Percentiles rank a stretch among this genome's conserved stretches.
Conservation (phyloP, 1,140 invertebrate genomes). For the Drosophila tristis region DNA sequence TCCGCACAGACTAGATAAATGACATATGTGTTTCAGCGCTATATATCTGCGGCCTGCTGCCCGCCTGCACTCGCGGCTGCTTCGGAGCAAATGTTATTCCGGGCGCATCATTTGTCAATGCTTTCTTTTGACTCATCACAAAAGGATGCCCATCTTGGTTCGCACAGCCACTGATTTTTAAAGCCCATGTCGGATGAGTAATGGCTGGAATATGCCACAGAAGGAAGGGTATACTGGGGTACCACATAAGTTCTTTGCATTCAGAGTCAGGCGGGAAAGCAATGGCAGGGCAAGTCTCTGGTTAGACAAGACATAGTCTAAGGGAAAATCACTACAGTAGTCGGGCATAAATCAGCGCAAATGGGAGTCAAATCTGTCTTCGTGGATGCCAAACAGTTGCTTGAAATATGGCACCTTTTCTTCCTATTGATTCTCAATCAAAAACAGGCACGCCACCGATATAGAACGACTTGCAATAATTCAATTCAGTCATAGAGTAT, state of each 20-base stretch:
- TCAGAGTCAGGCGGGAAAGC: too few species aligned
- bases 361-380: too few species aligned
- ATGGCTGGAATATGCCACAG: conserved; percentile 17
- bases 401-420: too few species aligned
- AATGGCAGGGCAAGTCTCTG: too few species aligned
- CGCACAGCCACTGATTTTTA: conserved; percentile 40
- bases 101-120: conserved; percentile 72
- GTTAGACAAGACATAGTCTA: too few species aligned
- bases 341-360: too few species aligned
- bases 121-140: conserved; percentile 55
- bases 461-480: too few species aligned
- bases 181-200: conserved; percentile 22
- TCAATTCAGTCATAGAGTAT: conserved; percentile 10
- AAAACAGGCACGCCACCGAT: too few species aligned
- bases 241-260: conserved; percentile 2
- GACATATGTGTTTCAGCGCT: conserved; percentile 58
- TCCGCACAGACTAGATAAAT: conserved; percentile 55
- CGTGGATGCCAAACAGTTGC: too few species aligned
- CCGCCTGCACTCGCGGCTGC: background rate
- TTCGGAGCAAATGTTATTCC: conserved; percentile 42
- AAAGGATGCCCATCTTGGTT: conserved; percentile 3
- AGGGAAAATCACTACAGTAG: too few species aligned
- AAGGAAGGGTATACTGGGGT: conserved; percentile 22
- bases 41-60: conserved; percentile 44
- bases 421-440: too few species aligned